Conservation (phyloP, 2,797 vertebrate genomes). For the Vultur gryphus region DNA sequence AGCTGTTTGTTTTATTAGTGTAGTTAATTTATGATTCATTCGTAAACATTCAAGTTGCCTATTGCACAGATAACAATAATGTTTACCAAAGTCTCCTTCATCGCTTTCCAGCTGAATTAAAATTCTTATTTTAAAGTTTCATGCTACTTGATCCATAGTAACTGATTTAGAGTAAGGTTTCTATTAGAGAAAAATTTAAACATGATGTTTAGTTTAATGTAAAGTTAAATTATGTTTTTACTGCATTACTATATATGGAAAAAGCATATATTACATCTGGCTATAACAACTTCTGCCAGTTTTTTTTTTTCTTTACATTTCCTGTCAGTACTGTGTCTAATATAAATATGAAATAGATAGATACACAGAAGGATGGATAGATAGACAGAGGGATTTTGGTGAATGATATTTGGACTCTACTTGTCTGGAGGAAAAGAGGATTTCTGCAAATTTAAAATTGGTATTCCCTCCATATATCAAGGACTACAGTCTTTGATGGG, state of each 20-base stretch:
- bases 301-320: neutral
- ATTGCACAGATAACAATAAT: constrained; percentile 18
- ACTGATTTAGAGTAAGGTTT: constrained; percentile 46
- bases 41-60: constrained; percentile 18
- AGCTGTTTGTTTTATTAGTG: constrained; percentile 22
- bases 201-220: constrained; percentile 29
- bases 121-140: constrained; percentile 39
- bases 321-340: neutral
- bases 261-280: constrained; percentile 10
- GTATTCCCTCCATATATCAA: neutral
- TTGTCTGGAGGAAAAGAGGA: neutral
- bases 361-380: neutral
- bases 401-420: neutral
- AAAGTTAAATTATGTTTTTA: constrained; percentile 40
- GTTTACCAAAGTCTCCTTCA: constrained; percentile 30
- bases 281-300: neutral
- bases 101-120: constrained; percentile 34
- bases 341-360: neutral
- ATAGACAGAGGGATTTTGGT: neutral
- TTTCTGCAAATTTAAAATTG: neutral
- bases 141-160: constrained; percentile 27
- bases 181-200: constrained; percentile 56
- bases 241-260: constrained; percentile 27
- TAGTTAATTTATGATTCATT: constrained; percentile 13
- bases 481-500: neutral